Conservation (phyloP, 92 coral and sea anemone species). For the Palythoa grandis region DNA sequence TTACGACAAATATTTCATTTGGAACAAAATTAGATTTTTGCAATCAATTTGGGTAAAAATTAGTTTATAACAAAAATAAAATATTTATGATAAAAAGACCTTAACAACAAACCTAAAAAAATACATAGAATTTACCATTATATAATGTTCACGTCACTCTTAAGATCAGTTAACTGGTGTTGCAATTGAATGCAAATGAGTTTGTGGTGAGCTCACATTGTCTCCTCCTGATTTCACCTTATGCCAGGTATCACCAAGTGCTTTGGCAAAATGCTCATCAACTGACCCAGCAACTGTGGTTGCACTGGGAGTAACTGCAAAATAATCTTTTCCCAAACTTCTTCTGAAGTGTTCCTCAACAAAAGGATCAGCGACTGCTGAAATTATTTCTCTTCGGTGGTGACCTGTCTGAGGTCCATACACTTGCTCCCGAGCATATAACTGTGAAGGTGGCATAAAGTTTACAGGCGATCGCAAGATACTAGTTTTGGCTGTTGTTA, state of each 20-base stretch:
- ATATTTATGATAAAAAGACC: not conserved
- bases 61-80: not conserved
- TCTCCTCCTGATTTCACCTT: constrained; percentile 64
- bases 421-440: constrained; percentile 56
- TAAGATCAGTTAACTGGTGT: constrained; percentile 70
- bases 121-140: not conserved
- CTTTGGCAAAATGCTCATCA: constrained; percentile 98
- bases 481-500: constrained; percentile 82
- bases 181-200: constrained; percentile 76
- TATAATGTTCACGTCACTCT: not conserved
- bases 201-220: constrained; percentile 53
- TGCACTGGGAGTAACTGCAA: constrained; percentile 81
- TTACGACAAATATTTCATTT: not conserved
- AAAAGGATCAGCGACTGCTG: constrained; percentile 91
- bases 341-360: constrained; percentile 99
- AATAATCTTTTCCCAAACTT: constrained; percentile 94
- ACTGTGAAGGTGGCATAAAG: constrained; percentile 69
- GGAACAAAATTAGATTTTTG: not conserved
- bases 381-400: constrained; percentile 79
- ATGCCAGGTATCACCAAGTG: constrained; percentile 92
- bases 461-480: constrained; percentile 88
- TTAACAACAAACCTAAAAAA: not conserved
- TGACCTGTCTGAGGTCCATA: constrained; percentile 65
- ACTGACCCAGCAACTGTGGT: constrained; percentile 91
- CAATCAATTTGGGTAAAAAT: not conserved